Conservation (phyloP, 2,888 invertebrate species). For the Lasioglossum pauxillum region DNA sequence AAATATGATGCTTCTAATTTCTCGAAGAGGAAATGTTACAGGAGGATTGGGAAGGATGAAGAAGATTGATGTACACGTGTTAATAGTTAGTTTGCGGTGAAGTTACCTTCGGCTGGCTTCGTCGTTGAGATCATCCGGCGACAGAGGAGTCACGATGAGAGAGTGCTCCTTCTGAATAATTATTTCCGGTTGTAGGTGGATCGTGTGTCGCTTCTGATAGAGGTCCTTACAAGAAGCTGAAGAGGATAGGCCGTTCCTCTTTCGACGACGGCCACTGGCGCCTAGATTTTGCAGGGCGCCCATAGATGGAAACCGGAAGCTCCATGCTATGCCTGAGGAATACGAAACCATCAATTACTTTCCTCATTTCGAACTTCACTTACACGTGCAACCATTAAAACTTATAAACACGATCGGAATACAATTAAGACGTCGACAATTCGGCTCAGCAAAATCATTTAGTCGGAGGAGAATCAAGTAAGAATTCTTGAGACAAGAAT, state of each 20-base stretch:
- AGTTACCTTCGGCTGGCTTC: conserved; percentile 54
- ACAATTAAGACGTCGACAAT: not conserved
- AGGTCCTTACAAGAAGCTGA: conserved; percentile 75
- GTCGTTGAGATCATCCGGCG: conserved; percentile 63
- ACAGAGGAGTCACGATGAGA: conserved; percentile 75
- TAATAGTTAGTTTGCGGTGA: not conserved
- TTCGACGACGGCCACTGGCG: conserved; percentile 76
- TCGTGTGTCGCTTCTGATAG: conserved; percentile 76
- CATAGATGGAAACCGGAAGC: conserved; percentile 81
- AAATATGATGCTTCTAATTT: not conserved
- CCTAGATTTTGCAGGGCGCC: conserved; percentile 77
- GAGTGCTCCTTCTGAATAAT: conserved; percentile 75
- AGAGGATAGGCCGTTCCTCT: conserved; percentile 69
- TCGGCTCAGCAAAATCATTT: not conserved
- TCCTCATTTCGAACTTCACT: not conserved
- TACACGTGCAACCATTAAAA: not conserved
- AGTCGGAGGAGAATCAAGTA: not conserved
- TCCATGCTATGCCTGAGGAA: conserved; percentile 80
- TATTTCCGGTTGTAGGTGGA: conserved; percentile 77
- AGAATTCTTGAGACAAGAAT: too few relatives aligned
- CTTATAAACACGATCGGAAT: not conserved
- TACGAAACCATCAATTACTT: not conserved
- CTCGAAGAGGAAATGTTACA: not conserved
- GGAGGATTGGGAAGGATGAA: not conserved
- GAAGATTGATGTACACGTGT: not conserved